Conservation (phyloP, 2,113 vertebrate genomes). For the Macheiramphus alcinus region DNA sequence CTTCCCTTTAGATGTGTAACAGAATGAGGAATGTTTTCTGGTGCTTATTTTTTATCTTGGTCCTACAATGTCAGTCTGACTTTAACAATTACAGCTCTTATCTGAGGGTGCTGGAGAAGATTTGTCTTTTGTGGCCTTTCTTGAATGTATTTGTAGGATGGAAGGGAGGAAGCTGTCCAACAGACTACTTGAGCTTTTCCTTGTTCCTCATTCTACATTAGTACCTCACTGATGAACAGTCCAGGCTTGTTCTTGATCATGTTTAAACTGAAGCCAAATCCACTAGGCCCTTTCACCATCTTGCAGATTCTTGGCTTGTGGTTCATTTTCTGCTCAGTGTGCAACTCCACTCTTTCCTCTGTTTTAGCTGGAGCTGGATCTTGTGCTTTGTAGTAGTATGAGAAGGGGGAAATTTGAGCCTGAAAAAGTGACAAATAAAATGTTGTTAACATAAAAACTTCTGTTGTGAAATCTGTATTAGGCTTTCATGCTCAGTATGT, state of each 20-base stretch:
- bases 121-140: neutral
- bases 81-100: neutral
- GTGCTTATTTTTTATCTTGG: neutral
- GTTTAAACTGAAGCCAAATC: slow-evolving; percentile 91
- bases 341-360: neutral
- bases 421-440: slow-evolving; percentile 42
- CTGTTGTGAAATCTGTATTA: neutral
- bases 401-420: slow-evolving; percentile 84
- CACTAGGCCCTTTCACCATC: slow-evolving; percentile 77
- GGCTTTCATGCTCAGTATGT: neutral
- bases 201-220: neutral
- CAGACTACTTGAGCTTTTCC: neutral
- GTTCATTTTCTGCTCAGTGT: slow-evolving; percentile 24
- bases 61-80: neutral
- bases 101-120: neutral
- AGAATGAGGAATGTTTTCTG: neutral
- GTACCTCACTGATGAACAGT: slow-evolving; percentile 85
- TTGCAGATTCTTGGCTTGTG: slow-evolving; percentile 86
- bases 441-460: neutral
- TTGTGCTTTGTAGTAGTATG: slow-evolving; percentile 77
- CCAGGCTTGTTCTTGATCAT: slow-evolving; percentile 78
- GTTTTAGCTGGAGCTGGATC: neutral
- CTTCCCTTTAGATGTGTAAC: neutral
- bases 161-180: neutral
- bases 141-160: neutral